Percentiles rank a stretch among this genome's conserved stretches.
Evolutionary conservation across 1,140 invertebrate species (phyloP).

Genomic region (Latrodectus geometricus): DNA sequence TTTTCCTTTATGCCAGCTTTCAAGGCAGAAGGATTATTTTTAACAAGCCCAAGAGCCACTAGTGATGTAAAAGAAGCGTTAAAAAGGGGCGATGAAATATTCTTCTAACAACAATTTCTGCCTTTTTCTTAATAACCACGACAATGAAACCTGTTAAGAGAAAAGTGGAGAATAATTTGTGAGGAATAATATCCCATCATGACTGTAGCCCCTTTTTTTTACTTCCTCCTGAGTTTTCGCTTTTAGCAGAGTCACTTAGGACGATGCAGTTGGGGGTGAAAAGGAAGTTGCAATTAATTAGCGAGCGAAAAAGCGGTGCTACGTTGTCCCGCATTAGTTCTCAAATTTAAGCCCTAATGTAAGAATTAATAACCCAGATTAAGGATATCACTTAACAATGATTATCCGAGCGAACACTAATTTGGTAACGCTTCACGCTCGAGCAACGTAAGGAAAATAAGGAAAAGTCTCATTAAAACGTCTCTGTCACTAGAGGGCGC

Average conservation of each 20-base stretch:
- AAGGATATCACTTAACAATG: conserved; percentile 62
- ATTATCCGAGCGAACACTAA: conserved; percentile 57
- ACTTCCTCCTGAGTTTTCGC: background rate
- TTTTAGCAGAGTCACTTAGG: conserved; percentile 23
- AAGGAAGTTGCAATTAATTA: conserved; percentile 53
- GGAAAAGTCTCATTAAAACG: conserved; percentile 59
- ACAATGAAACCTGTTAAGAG: conserved; percentile 61
- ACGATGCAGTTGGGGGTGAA: background rate
- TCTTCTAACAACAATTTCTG: background rate
- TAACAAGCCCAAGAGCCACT: background rate
- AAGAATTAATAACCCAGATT: conserved; percentile 62
- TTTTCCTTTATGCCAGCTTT: background rate
- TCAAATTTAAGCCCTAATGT: conserved; percentile 59
- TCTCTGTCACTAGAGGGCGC: conserved; percentile 47
- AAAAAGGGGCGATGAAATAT: background rate
- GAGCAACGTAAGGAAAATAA: conserved; percentile 49
- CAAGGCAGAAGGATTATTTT: background rate
- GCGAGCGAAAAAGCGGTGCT: conserved; percentile 44
- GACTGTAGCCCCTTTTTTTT: conserved; percentile 10
- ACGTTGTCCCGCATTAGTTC: conserved; percentile 53
- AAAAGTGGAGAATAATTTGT: conserved; percentile 28
- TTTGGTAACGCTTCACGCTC: conserved; percentile 60
- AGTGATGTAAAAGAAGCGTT: background rate
- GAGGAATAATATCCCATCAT: conserved; percentile 52
- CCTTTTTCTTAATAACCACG: conserved; percentile 44